phyloP scores from a whole-genome alignment of 1,140 invertebrate species.

The Drosophila gunungcola region DNA sequence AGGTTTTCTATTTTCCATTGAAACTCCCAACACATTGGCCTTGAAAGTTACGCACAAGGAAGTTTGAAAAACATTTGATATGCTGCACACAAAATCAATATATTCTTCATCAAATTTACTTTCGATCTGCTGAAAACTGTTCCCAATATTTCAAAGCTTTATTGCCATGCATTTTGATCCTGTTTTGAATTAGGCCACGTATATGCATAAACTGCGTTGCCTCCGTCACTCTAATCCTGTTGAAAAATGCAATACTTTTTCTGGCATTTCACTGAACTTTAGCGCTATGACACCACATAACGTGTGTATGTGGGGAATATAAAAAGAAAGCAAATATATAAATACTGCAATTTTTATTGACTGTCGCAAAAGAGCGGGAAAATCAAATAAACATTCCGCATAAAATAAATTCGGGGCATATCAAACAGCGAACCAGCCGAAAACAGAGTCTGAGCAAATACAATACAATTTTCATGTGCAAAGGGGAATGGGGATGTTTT shows the following conservation, averaged over 20 bases:
- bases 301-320: background rate
- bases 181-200: constrained; percentile 6
- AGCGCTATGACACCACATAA: constrained; percentile 4
- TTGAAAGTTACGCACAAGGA: constrained; percentile 14
- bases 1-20: constrained; percentile 32
- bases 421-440: constrained; percentile 34
- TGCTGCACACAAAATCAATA: constrained; percentile 10
- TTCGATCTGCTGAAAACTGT: background rate
- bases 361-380: constrained; percentile 33
- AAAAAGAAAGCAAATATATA: constrained; percentile 15
- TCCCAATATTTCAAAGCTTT: constrained; percentile 12
- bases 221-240: constrained; percentile 14
- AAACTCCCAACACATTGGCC: constrained; percentile 31
- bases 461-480: constrained; percentile 60
- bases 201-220: constrained; percentile 34
- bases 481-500: constrained; percentile 6
- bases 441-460: constrained; percentile 51
- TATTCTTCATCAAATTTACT: constrained; percentile 6
- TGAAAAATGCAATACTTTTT: constrained; percentile 18
- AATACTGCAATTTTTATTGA: constrained; percentile 71
- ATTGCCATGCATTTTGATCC: constrained; percentile 25
- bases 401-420: constrained; percentile 54
- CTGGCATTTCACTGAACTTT: constrained; percentile 5
- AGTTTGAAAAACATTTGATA: constrained; percentile 19
- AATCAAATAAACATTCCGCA: constrained; percentile 65